Conservation (phyloP, 2,113 vertebrate species). For the Eurystomus gularis region DNA sequence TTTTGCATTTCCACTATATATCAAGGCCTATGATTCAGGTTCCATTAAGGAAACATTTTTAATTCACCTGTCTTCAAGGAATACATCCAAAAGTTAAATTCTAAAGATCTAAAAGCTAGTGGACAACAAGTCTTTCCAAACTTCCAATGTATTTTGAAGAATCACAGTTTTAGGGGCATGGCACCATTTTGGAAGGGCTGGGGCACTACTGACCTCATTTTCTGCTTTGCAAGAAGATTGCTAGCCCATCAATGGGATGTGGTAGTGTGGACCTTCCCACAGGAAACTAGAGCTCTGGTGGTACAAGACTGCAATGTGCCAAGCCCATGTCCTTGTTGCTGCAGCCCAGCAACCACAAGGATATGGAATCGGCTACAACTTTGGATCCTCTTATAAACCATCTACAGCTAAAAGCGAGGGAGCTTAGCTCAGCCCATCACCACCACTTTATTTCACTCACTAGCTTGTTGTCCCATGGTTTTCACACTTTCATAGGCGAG, state of each 20-base stretch:
- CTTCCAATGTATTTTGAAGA: background rate
- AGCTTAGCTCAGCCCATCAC: background rate
- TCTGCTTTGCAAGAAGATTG: background rate
- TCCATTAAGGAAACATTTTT: background rate
- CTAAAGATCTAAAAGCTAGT: background rate
- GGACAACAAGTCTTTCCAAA: background rate
- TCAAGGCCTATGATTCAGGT: background rate
- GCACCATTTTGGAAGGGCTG: background rate
- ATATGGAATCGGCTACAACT: background rate
- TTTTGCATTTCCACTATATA: background rate
- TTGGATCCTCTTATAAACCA: background rate
- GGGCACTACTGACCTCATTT: background rate
- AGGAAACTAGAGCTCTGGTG: background rate
- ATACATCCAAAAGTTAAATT: background rate
- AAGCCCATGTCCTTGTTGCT: background rate
- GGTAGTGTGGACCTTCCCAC: fast-evolving
- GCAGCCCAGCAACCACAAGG: background rate
- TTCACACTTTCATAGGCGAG: background rate
- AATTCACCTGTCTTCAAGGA: background rate
- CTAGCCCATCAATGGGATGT: too few relatives aligned
- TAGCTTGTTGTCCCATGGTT: background rate
- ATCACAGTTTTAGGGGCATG: background rate
- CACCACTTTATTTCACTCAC: background rate
- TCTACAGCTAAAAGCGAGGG: fast-evolving
- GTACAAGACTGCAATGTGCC: too few relatives aligned